phyloP scores from a whole-genome alignment of 2,113 vertebrate genomes.

The Dipodomys stephensi region DNA sequence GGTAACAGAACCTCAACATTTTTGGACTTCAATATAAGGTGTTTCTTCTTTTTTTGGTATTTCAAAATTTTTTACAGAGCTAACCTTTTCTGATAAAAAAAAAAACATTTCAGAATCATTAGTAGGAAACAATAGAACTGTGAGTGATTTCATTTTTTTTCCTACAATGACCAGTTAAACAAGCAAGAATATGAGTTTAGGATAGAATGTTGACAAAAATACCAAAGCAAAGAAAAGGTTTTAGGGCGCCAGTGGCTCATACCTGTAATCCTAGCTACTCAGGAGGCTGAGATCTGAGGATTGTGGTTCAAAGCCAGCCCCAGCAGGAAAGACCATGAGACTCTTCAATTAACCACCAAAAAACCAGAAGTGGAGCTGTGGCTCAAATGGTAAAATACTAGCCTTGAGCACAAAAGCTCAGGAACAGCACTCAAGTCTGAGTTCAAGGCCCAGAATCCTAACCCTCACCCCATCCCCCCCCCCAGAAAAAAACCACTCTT shows the following conservation, averaged over 20 bases:
- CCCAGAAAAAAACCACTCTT: constrained; percentile 39
- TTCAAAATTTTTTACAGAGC: constrained; percentile 63
- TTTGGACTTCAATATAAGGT: constrained; percentile 63
- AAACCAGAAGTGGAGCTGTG: too few relatives aligned
- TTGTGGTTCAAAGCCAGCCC: too few relatives aligned
- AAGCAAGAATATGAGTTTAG: neutral
- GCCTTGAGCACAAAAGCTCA: too few relatives aligned
- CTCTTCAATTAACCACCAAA: too few relatives aligned
- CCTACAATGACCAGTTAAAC: constrained; percentile 77
- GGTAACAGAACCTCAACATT: constrained; percentile 46
- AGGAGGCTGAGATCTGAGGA: too few relatives aligned
- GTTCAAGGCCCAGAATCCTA: too few relatives aligned
- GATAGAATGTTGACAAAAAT: constrained; percentile 71
- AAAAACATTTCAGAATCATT: neutral
- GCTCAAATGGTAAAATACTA: too few relatives aligned
- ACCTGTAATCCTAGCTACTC: too few relatives aligned
- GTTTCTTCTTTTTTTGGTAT: neutral
- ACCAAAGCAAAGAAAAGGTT: constrained; percentile 72
- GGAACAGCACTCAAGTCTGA: too few relatives aligned
- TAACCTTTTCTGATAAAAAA: constrained; percentile 76
- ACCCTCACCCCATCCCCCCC: too few relatives aligned
- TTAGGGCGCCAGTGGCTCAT: neutral
- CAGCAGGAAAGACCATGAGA: too few relatives aligned
- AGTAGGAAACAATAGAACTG: constrained; percentile 73
- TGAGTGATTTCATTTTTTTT: constrained; percentile 71